phyloP scores from a whole-genome alignment of 2,797 vertebrate genomes.

The Australoheros facetus region DNA sequence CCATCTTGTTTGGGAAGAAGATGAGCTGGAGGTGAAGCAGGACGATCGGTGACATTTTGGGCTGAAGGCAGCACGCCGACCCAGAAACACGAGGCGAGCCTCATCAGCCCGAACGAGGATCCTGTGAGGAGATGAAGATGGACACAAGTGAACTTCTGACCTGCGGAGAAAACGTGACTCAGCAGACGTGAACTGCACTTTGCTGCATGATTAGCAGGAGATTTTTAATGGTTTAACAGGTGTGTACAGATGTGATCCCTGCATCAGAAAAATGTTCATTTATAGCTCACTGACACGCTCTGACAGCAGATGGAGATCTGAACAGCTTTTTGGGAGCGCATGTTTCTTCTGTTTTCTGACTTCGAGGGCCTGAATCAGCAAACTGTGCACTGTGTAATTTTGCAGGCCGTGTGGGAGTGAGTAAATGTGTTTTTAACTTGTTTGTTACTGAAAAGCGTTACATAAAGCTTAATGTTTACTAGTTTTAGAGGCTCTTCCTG shows the following conservation, averaged over 20 bases:
- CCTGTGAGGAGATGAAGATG: neutral
- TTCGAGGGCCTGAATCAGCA: neutral
- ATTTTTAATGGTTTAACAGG: neutral
- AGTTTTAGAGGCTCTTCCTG: neutral
- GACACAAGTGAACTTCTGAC: constrained; percentile 3
- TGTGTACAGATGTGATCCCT: neutral
- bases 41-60: constrained; percentile 1
- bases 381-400: neutral
- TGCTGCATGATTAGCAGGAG: neutral
- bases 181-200: neutral
- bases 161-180: neutral
- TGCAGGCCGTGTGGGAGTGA: neutral
- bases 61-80: neutral
- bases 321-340: neutral
- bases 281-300: no score
- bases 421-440: neutral
- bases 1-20: neutral
- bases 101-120: neutral
- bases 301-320: neutral
- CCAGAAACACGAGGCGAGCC: constrained; percentile 11
- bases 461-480: neutral
- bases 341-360: neutral
- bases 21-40: neutral
- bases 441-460: neutral
- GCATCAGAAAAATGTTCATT: no score